Percentiles rank a stretch among this genome's conserved stretches.
phyloP scores from a whole-genome alignment of 2,888 invertebrate species.

The Serripes groenlandicus region DNA sequence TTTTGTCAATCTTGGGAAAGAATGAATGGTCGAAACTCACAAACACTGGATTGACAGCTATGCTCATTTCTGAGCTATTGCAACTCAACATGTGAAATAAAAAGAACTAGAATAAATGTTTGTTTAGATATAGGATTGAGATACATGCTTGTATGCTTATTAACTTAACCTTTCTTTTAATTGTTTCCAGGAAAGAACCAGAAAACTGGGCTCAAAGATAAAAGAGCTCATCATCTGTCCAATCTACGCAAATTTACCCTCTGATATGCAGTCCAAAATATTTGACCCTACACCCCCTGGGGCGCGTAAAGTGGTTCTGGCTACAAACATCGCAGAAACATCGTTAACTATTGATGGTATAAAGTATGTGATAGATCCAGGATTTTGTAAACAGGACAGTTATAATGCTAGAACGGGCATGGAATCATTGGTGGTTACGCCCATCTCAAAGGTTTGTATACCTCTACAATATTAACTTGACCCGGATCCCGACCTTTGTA shows the following conservation, averaged over 20 bases:
- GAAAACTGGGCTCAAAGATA: conserved; percentile 96
- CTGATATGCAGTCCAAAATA: conserved; percentile 99
- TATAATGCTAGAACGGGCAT: conserved; percentile 99
- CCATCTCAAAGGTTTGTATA: conserved; percentile 93
- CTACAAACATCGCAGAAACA: conserved; percentile 99
- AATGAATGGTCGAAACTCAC: too few relatives aligned
- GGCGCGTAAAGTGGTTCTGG: conserved; percentile 98
- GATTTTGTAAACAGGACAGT: conserved; percentile 99
- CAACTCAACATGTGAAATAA: too few relatives aligned
- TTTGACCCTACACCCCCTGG: conserved; percentile 99
- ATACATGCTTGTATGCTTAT: background rate
- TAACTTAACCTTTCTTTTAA: background rate
- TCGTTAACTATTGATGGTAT: conserved; percentile 99
- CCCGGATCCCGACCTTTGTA: too few relatives aligned
- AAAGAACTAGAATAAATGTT: too few relatives aligned
- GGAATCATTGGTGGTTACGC: conserved; percentile 99
- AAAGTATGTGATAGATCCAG: conserved; percentile 99
- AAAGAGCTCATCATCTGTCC: conserved; percentile 97
- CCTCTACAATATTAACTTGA: too few relatives aligned
- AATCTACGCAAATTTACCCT: conserved; percentile 99
- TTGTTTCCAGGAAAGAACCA: conserved; percentile 93
- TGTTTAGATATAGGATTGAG: too few relatives aligned
- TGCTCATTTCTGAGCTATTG: too few relatives aligned
- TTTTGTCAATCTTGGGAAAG: too few relatives aligned
- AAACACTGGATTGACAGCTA: too few relatives aligned